These are phyloP conservation scores for Margarornis squamiger DNA, from an alignment of 2,797 vertebrate genomes.

Conservation along the genomic window DNA sequence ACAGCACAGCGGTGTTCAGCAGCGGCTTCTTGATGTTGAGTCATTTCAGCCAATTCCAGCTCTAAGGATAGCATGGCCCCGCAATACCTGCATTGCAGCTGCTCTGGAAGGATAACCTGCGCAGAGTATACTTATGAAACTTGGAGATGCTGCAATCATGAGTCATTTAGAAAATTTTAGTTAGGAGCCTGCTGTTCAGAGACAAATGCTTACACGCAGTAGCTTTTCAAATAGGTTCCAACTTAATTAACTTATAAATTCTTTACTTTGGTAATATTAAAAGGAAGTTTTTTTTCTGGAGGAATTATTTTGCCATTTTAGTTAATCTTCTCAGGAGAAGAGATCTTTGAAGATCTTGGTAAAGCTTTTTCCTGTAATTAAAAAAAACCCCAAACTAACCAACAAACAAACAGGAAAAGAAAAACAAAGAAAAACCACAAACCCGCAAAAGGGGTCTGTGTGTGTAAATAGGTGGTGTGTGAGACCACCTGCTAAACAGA, in stretches of 20 bases:
- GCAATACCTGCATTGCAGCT: constrained; percentile 38
- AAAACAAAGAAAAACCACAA: background rate
- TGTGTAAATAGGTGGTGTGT: background rate
- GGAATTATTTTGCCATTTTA: background rate
- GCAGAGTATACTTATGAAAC: background rate
- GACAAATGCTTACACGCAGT: background rate
- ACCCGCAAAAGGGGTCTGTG: background rate
- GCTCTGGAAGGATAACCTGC: background rate
- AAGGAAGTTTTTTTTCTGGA: background rate
- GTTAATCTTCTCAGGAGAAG: background rate
- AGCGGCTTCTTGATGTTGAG: accelerated
- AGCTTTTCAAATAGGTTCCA: background rate
- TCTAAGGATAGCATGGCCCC: background rate
- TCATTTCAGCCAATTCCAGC: background rate
- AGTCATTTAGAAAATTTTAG: background rate
- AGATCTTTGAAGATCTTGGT: background rate
- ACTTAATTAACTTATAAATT: background rate
- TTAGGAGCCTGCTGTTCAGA: background rate
- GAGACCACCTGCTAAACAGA: background rate
- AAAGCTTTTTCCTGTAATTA: background rate
- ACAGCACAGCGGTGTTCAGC: accelerated
- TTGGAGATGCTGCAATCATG: constrained; percentile 7
- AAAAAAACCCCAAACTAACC: background rate
- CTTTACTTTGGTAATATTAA: background rate
- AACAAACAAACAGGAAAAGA: background rate